These are phyloP conservation scores for Agriopis marginaria DNA, from an alignment of 2,888 invertebrate genomes.

Conservation along the genomic window DNA sequence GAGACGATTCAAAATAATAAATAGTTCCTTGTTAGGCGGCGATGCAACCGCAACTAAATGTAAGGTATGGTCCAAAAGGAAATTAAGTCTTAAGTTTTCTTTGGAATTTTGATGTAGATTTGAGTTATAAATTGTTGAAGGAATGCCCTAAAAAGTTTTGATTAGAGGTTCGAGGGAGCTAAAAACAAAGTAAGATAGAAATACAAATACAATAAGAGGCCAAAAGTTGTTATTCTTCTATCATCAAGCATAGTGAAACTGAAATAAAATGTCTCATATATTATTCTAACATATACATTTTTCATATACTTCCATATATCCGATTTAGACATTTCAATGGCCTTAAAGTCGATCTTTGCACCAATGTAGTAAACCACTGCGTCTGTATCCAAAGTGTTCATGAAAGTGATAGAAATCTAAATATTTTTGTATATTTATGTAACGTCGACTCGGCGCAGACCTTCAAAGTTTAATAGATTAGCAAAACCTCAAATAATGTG, in stretches of 20 bases:
- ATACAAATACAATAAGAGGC: background rate
- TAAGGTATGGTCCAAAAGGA: too few species aligned
- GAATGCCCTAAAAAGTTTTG: too few species aligned
- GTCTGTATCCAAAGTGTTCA: conserved; percentile 82
- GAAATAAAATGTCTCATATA: conserved; percentile 8
- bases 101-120: too few species aligned
- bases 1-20: too few species aligned
- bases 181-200: too few species aligned
- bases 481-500: conserved; percentile 44
- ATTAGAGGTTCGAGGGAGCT: too few species aligned
- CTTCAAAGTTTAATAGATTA: conserved; percentile 66
- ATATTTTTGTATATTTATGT: conserved; percentile 80
- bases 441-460: conserved; percentile 50
- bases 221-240: background rate
- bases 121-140: too few species aligned
- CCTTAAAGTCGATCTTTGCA: conserved; percentile 57
- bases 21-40: too few species aligned
- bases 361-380: conserved; percentile 75
- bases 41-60: too few species aligned
- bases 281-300: conserved; percentile 36
- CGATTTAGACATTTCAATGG: conserved; percentile 42
- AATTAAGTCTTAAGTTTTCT: too few species aligned
- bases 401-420: conserved; percentile 76
- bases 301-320: conserved; percentile 42
- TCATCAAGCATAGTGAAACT: conserved; percentile 27